Evolutionary conservation across 2,797 vertebrate species (phyloP), one percentile per base, ranked within the genome.

Genomic region (Nyctibius grandis): DNA sequence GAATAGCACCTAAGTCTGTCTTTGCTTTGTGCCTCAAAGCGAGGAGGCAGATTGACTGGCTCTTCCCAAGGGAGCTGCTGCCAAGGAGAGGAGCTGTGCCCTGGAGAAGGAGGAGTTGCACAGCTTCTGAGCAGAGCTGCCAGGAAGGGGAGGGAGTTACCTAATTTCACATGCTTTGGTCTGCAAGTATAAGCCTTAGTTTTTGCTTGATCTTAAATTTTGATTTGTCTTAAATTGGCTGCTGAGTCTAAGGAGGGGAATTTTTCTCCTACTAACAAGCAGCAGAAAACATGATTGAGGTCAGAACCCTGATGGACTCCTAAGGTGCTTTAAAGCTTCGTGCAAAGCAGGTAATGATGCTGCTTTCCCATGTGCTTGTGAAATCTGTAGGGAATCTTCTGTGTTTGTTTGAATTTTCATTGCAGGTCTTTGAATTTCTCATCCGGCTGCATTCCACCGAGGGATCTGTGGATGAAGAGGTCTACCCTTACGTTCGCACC

Each of bases 381-480:
- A 64, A 90, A 56, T 34, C 65, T 33, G 3, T 23, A 13, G 68
- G 53, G 92, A 63, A 82, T 59, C 9, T 69, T 44, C 50, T 56
- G 10, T 31, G 59, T 51, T 51, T 87, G 36, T 59, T 14, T 72
- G 48, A 64, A 89, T 34, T 69, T 63, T 82, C 42, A 15, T 50
- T 90, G 16, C 91, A 99, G 99, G 99, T 99, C 75, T 99, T 99
- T 97, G 99, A 99, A 91, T 99, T 99, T 93, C 98, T 99, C 42
- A 99, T 99, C 93, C 98, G 98, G 33, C 97, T 99, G 29, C 99
- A 99, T 91, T 99, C 99, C 0, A 88, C 98, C 0, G 99, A 99
- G 86, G 98, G 98, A 0, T 97, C 98, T 7, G 97, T 95, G 25
- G 98, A 99, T 70, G 99, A 99, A 97, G 99, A 99, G 89, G 97